Evolutionary conservation across 2,797 vertebrate genomes (phyloP).

Genomic region (Rhinella marina): DNA sequence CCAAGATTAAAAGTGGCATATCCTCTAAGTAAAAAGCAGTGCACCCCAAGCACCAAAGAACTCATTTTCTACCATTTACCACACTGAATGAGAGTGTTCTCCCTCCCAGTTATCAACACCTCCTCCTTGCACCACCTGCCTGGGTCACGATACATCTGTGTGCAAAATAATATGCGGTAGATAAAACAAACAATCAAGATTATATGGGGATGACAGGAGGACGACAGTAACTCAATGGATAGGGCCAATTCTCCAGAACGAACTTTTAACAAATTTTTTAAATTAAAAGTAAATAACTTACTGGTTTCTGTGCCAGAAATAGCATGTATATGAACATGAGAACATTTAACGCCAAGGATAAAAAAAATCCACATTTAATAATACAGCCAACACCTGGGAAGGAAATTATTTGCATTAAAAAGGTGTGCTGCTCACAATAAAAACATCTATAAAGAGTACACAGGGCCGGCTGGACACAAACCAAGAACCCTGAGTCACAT

Average conservation of each 20-base stretch:
- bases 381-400: constrained; percentile 37
- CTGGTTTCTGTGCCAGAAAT: background rate
- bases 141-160: constrained; percentile 19
- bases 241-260: background rate
- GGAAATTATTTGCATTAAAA: constrained; percentile 66
- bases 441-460: constrained; percentile 65
- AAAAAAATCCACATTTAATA: constrained; percentile 41
- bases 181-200: constrained; percentile 12
- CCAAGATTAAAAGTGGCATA: background rate
- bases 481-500: constrained; percentile 80
- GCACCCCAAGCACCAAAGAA: background rate
- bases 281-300: background rate
- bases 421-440: constrained; percentile 70
- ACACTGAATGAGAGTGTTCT: background rate
- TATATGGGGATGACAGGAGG: background rate
- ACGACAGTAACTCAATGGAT: background rate
- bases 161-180: constrained; percentile 7
- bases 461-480: constrained; percentile 71
- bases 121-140: constrained; percentile 42
- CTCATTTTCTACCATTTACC: background rate
- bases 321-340: background rate
- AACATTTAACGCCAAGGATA: background rate
- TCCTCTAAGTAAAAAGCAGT: background rate
- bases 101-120: constrained; percentile 1
- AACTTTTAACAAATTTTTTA: background rate